Conservation (phyloP, 2,797 vertebrate genomes). For the Myotis myotis region DNA sequence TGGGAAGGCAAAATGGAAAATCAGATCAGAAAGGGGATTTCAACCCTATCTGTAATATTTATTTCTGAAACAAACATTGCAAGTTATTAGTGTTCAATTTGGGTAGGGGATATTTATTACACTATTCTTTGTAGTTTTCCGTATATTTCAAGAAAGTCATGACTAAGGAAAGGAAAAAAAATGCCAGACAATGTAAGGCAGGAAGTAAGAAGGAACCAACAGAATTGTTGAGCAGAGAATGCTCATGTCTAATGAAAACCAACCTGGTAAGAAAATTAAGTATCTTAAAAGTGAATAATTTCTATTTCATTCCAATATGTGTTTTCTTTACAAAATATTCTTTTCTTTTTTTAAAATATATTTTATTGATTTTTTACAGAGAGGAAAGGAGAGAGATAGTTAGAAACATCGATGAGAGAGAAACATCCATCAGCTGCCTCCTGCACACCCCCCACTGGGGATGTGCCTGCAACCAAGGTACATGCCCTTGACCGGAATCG, state of each 20-base stretch:
- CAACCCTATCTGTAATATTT: not conserved
- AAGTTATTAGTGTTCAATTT: not conserved
- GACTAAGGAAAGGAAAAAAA: not conserved
- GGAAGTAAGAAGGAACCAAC: not conserved
- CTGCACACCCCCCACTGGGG: too few relatives aligned
- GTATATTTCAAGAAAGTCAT: not conserved
- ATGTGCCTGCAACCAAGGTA: too few relatives aligned
- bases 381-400: too few relatives aligned
- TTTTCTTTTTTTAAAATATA: too few relatives aligned
- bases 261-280: not conserved
- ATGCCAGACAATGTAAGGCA: not conserved
- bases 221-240: not conserved
- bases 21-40: not conserved
- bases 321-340: not conserved
- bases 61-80: not conserved
- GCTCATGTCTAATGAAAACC: not conserved
- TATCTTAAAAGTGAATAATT: not conserved
- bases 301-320: not conserved
- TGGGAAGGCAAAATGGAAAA: constrained; percentile 3
- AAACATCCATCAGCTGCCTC: too few relatives aligned
- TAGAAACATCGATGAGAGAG: too few relatives aligned
- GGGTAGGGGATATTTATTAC: not conserved
- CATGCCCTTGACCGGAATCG: too few relatives aligned
- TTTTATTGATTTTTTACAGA: too few relatives aligned
- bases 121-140: not conserved